Evolutionary conservation across 2,797 vertebrate species (phyloP).

Genomic region (Gobio occitaniae): DNA sequence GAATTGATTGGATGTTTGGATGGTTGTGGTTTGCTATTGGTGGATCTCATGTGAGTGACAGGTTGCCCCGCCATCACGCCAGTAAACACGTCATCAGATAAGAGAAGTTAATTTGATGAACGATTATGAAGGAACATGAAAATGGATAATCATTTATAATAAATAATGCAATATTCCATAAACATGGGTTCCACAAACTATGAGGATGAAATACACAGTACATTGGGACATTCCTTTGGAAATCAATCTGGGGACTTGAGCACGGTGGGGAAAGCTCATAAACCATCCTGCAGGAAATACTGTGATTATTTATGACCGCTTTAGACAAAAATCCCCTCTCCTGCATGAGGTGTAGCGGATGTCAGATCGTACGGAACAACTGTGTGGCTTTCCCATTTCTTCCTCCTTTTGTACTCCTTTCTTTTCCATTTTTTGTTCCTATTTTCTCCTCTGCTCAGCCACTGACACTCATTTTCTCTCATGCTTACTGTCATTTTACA

Average conservation of each 20-base stretch:
- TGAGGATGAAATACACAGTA: not conserved
- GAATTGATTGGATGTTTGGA: not conserved
- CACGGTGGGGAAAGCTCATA: not conserved
- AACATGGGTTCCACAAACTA: not conserved
- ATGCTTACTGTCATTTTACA: not conserved
- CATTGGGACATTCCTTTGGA: not conserved
- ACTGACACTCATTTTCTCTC: conserved; percentile 42
- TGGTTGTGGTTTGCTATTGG: not conserved
- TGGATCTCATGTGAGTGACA: not conserved
- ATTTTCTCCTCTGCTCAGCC: not conserved
- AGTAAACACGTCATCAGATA: not conserved
- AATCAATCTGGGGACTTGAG: conserved; percentile 24
- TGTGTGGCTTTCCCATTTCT: conserved; percentile 26
- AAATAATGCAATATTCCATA: too few species aligned
- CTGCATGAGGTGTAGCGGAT: conserved; percentile 30
- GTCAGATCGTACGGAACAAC: conserved; percentile 7
- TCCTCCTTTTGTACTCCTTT: conserved; percentile 40
- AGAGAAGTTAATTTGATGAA: not conserved
- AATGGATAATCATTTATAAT: too few species aligned
- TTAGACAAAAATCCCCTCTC: conserved; percentile 3
- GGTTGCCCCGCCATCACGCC: not conserved
- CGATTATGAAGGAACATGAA: not conserved
- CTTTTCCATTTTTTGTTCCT: not conserved
- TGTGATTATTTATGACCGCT: conserved; percentile 40
- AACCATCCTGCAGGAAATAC: conserved; percentile 40